These are phyloP conservation scores for Tetragnatha montana DNA, from an alignment of 2,888 invertebrate genomes.

Conservation along the genomic window DNA sequence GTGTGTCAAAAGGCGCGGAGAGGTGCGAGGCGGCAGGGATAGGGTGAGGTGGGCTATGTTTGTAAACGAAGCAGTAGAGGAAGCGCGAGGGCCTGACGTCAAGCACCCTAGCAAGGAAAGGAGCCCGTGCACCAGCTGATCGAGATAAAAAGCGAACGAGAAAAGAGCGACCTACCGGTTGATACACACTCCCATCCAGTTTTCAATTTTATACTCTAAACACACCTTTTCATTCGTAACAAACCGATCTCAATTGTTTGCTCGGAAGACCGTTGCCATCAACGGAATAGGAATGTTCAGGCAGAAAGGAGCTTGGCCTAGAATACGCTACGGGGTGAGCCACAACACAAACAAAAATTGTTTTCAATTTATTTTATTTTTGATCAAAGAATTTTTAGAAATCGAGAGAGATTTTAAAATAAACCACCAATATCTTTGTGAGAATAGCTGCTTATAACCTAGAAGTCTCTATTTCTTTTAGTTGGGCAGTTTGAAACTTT, in stretches of 20 bases:
- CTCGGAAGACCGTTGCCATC: conserved; percentile 26
- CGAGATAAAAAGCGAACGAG: conserved; percentile 22
- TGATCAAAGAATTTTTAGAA: too few relatives aligned
- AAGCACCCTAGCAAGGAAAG: conserved; percentile 23
- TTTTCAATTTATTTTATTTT: too few relatives aligned
- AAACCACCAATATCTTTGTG: too few relatives aligned
- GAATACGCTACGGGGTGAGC: not conserved
- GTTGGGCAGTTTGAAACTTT: too few relatives aligned
- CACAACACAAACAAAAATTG: not conserved
- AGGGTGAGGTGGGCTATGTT: conserved; percentile 16
- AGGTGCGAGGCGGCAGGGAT: not conserved
- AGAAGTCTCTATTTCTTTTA: too few relatives aligned
- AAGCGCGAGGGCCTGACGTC: conserved; percentile 26
- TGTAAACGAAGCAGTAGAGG: conserved; percentile 29
- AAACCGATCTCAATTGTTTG: conserved; percentile 49
- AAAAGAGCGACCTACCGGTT: conserved; percentile 45
- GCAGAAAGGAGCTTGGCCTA: not conserved
- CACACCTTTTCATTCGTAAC: conserved; percentile 47
- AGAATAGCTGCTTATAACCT: too few relatives aligned
- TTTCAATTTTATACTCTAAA: conserved; percentile 49
- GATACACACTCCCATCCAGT: conserved; percentile 60
- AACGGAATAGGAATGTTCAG: not conserved
- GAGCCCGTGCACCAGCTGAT: conserved; percentile 13
- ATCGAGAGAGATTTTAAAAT: too few relatives aligned
- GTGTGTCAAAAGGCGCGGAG: conserved; percentile 18